Conservation (phyloP, 2,888 invertebrate genomes). For the Phragmatobia fuliginosa region DNA sequence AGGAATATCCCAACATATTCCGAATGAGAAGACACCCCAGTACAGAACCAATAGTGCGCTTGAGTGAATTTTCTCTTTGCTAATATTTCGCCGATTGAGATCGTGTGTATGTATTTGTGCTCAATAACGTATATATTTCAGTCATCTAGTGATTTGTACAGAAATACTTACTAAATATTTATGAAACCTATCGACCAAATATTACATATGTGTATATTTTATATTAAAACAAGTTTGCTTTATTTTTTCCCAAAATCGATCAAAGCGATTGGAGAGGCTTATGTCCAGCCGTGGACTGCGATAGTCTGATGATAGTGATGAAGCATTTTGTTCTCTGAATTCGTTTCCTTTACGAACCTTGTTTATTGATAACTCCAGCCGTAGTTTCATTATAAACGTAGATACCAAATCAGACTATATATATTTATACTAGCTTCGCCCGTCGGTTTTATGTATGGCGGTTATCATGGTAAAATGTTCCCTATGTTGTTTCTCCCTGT, state of each 20-base stretch:
- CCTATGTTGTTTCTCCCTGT: too few relatives aligned
- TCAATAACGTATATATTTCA: slow-evolving; percentile 23
- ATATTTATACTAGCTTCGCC: too few relatives aligned
- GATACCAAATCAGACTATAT: too few relatives aligned
- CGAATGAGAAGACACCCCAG: background rate
- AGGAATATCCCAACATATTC: background rate
- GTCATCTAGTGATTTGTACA: background rate
- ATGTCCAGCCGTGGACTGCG: too few relatives aligned
- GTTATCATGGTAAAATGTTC: too few relatives aligned
- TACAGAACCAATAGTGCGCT: slow-evolving; percentile 35
- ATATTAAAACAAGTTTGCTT: background rate
- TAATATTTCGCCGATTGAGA: slow-evolving; percentile 44
- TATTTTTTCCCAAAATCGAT: too few relatives aligned
- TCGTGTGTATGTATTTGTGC: slow-evolving; percentile 28
- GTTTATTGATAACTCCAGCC: background rate
- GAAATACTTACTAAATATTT: slow-evolving; percentile 4
- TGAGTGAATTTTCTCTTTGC: slow-evolving; percentile 33
- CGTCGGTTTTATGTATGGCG: too few relatives aligned
- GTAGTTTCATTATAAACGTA: background rate
- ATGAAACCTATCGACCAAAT: background rate
- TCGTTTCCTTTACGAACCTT: background rate
- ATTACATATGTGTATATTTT: background rate
- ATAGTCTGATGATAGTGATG: too few relatives aligned
- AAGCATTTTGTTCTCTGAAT: background rate
- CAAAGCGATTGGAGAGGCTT: too few relatives aligned